A percentile compares a stretch with the other conserved stretches of the same genome.
These are phyloP conservation scores for Tylochromis polylepis DNA, from an alignment of 2,113 vertebrate species.

Conservation along the genomic window DNA sequence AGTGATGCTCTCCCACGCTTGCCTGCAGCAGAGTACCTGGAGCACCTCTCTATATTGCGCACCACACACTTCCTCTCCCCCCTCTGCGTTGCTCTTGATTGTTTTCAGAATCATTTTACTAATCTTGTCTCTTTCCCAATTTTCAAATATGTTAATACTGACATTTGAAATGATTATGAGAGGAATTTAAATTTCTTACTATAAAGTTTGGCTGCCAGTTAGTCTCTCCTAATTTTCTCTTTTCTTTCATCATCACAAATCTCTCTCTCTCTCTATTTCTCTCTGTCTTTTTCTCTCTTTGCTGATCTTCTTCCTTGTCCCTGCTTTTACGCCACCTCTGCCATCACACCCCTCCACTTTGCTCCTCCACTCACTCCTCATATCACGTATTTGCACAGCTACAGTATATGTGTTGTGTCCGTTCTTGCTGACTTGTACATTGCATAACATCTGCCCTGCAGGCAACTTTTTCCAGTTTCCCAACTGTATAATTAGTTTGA, in stretches of 20 bases:
- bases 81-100: background rate
- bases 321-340: background rate
- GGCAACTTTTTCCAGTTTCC: background rate
- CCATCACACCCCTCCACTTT: background rate
- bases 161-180: background rate
- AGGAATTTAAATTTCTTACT: background rate
- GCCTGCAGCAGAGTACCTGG: conserved; percentile 50
- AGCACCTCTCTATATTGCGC: conserved; percentile 39
- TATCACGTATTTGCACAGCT: background rate
- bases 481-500: background rate
- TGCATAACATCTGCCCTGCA: background rate
- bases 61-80: conserved; percentile 23
- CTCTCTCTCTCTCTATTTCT: background rate
- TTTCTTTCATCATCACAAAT: background rate
- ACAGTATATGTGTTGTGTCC: background rate
- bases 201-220: background rate
- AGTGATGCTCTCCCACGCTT: conserved; percentile 28
- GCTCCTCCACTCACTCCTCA: background rate
- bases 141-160: background rate
- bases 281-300: background rate
- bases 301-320: background rate
- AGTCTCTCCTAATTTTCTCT: background rate
- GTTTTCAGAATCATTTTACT: background rate
- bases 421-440: background rate
- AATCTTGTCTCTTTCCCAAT: background rate